phyloP scores from a whole-genome alignment of 2,888 invertebrate genomes.

The Volucella inflata region DNA sequence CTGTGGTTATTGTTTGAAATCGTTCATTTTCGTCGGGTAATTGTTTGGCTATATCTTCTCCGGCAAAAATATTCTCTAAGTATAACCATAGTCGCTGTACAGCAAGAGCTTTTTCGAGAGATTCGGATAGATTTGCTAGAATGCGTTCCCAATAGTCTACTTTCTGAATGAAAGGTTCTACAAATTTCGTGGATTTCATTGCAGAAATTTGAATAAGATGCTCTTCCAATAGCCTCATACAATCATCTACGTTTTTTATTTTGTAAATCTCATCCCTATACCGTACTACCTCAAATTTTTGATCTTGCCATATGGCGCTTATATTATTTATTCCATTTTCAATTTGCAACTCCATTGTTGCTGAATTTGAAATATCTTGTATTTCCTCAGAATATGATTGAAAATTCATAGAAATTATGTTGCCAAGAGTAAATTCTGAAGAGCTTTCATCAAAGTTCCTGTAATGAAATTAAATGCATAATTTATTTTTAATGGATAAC shows the following conservation, averaged over 20 bases:
- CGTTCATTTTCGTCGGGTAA: constrained; percentile 90
- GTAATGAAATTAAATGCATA: constrained; percentile 29
- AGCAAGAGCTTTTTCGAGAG: constrained; percentile 90
- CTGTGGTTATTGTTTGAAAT: constrained; percentile 89
- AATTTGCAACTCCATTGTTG: constrained; percentile 94
- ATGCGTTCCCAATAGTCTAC: constrained; percentile 95
- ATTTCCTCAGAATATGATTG: constrained; percentile 93
- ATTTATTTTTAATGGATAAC: no score
- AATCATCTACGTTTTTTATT: constrained; percentile 91
- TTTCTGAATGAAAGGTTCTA: constrained; percentile 92
- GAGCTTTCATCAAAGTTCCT: constrained; percentile 92
- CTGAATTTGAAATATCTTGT: constrained; percentile 92
- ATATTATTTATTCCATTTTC: constrained; percentile 91
- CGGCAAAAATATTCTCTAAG: constrained; percentile 93
- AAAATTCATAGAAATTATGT: constrained; percentile 91
- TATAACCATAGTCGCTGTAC: constrained; percentile 95
- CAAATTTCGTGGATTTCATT: constrained; percentile 94
- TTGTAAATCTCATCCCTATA: constrained; percentile 89
- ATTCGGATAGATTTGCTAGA: constrained; percentile 91
- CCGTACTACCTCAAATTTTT: constrained; percentile 89
- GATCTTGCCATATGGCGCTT: constrained; percentile 88
- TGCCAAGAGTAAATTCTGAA: constrained; percentile 91
- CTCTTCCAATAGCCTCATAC: constrained; percentile 91
- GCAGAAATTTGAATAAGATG: constrained; percentile 92
- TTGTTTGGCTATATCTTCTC: constrained; percentile 94